These are phyloP conservation scores for Spea bombifrons DNA, from an alignment of 2,113 vertebrate genomes.

Conservation along the genomic window DNA sequence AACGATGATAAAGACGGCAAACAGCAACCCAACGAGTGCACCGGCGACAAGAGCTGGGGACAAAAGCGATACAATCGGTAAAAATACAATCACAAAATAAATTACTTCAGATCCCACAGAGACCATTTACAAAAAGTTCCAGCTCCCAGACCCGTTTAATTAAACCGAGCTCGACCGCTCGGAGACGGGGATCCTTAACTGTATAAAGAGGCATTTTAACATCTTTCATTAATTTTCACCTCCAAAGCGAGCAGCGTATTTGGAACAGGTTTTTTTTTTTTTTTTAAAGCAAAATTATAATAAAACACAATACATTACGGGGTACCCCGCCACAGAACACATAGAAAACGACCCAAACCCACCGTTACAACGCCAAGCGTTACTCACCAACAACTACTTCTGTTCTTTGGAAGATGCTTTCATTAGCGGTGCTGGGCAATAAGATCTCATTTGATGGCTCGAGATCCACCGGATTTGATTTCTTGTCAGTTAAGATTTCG, in stretches of 20 bases:
- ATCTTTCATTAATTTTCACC: too few relatives aligned
- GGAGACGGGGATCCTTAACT: too few relatives aligned
- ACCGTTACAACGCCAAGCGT: neutral
- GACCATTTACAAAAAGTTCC: too few relatives aligned
- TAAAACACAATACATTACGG: too few relatives aligned
- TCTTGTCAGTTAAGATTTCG: neutral
- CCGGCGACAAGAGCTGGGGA: constrained; percentile 28
- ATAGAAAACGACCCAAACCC: too few relatives aligned
- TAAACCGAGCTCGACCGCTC: too few relatives aligned
- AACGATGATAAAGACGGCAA: constrained; percentile 33
- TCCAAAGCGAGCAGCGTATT: too few relatives aligned
- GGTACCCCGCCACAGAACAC: too few relatives aligned
- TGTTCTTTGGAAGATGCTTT: constrained; percentile 25
- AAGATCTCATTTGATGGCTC: constrained; percentile 28
- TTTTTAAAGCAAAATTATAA: too few relatives aligned
- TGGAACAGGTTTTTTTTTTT: too few relatives aligned
- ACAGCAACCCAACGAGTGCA: constrained; percentile 22
- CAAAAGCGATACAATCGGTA: neutral
- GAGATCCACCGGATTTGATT: neutral
- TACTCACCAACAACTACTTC: constrained; percentile 38
- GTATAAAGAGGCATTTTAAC: too few relatives aligned
- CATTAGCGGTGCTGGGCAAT: constrained; percentile 17
- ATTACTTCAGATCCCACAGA: too few relatives aligned
- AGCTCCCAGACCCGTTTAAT: neutral
- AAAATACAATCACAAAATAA: neutral